Conservation (phyloP, 1,140 invertebrate species). For the Tenebrio molitor region DNA sequence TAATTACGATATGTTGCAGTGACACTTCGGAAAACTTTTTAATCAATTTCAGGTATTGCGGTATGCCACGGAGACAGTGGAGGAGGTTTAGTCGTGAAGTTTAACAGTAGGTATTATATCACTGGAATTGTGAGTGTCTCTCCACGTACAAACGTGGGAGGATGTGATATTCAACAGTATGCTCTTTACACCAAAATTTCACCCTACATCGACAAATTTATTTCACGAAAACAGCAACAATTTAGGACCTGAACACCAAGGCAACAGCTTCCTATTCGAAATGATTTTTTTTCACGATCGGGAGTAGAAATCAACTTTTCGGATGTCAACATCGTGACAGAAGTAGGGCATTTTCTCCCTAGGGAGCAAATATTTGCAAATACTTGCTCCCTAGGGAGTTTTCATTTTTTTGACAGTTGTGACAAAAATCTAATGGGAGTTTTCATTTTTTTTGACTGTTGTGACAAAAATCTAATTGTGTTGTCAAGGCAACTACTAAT, state of each 20-base stretch:
- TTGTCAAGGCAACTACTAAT: too few species aligned
- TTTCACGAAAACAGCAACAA: not conserved
- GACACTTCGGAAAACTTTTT: not conserved
- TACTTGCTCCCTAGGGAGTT: too few species aligned
- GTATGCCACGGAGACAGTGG: constrained; percentile 60
- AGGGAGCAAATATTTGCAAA: too few species aligned
- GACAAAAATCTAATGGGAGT: too few species aligned
- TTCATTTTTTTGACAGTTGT: too few species aligned
- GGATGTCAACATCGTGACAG: too few species aligned
- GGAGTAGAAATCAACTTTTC: too few species aligned
- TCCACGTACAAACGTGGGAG: constrained; percentile 14
- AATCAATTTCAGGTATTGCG: constrained; percentile 50
- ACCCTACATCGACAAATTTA: constrained; percentile 33
- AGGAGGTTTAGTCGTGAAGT: constrained; percentile 53
- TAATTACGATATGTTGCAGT: not conserved
- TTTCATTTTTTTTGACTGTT: too few species aligned
- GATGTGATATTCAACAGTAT: constrained; percentile 52
- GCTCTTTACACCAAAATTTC: constrained; percentile 55
- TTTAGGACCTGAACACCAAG: not conserved
- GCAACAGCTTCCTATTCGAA: too few species aligned
- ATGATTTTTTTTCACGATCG: too few species aligned
- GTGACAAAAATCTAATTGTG: too few species aligned
- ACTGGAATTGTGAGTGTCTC: constrained; percentile 55
- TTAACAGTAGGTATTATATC: constrained; percentile 49
- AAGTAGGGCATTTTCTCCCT: too few species aligned